phyloP scores from a whole-genome alignment of 2,113 vertebrate genomes.

The Strix uralensis region DNA sequence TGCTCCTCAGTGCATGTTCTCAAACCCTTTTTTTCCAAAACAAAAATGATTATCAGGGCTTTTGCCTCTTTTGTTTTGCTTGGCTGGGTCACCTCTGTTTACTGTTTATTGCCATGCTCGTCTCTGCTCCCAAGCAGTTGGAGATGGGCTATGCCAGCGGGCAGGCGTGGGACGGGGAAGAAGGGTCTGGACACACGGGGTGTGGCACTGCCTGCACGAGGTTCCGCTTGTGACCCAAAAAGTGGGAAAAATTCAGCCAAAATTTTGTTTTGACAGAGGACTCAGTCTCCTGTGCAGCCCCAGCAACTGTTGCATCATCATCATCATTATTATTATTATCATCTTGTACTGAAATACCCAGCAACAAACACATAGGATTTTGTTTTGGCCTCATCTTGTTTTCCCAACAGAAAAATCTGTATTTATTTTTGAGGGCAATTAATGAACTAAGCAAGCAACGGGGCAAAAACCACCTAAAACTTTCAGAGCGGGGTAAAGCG shows the following conservation, averaged over 20 bases:
- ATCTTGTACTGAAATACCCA: not conserved
- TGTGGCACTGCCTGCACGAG: rapidly evolving
- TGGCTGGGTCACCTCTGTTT: not conserved
- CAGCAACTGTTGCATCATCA: not conserved
- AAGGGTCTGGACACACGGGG: not conserved
- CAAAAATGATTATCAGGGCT: not conserved
- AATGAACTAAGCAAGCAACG: not conserved
- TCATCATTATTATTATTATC: not conserved
- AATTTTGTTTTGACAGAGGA: not conserved
- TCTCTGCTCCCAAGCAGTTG: not conserved
- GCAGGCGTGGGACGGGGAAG: not conserved
- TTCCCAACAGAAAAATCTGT: not conserved
- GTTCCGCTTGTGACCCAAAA: not conserved
- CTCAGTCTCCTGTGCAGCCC: not conserved
- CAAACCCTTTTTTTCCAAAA: not conserved
- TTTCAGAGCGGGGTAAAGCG: not conserved
- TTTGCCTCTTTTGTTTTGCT: not conserved
- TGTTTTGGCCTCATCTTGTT: not conserved
- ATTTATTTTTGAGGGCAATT: not conserved
- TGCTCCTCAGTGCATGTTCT: not conserved
- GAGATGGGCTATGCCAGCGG: rapidly evolving
- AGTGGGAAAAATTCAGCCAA: not conserved
- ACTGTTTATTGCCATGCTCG: not conserved
- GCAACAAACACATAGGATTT: not conserved
- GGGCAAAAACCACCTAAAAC: not conserved